Evolutionary conservation across 2,797 vertebrate genomes (phyloP), one percentile per base, ranked within the genome.

Genomic region (Tachyglossus aculeatus): DNA sequence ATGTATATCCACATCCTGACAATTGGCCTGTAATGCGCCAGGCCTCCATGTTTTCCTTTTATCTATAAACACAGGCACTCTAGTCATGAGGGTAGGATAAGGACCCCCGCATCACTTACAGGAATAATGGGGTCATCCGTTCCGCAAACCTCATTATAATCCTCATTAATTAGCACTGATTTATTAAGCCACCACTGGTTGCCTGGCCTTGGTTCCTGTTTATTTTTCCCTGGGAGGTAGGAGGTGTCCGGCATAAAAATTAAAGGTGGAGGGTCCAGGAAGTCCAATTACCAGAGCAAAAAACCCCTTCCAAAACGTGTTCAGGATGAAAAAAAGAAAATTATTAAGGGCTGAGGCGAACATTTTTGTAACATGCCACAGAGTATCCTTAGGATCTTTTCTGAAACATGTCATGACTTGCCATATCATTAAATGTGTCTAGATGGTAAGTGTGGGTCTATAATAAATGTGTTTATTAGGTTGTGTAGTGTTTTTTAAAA

Each of bases 21-120:
- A 65, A 74, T 80, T 81, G 75, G 73, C 77, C 83, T 50, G 59
- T 63, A 78, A n/a, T n/a, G n/a, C n/a, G n/a, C n/a, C n/a, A n/a
- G n/a, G n/a, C n/a, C n/a, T n/a, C n/a, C n/a, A n/a, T n/a, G n/a
- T n/a, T n/a, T n/a, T n/a, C n/a, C n/a, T n/a, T n/a, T n/a, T n/a
- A n/a, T n/a, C n/a, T n/a, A n/a, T n/a, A n/a, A n/a, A n/a, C n/a
- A n/a, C n/a, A n/a, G n/a, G n/a, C n/a, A n/a, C n/a, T n/a, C n/a
- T n/a, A n/a, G n/a, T n/a, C n/a, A n/a, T n/a, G n/a, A n/a, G n/a
- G n/a, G n/a, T n/a, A n/a, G n/a, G n/a, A n/a, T n/a, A n/a, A n/a
- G n/a, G n/a, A n/a, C n/a, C n/a, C n/a, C n/a, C n/a, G n/a, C n/a
- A n/a, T n/a, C n/a, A n/a, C n/a, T n/a, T n/a, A n/a, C n/a, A n/a